Base-by-base conservation (phyloP, 2,888 invertebrate genomes). In the Drosophila percnosoma region DNA sequence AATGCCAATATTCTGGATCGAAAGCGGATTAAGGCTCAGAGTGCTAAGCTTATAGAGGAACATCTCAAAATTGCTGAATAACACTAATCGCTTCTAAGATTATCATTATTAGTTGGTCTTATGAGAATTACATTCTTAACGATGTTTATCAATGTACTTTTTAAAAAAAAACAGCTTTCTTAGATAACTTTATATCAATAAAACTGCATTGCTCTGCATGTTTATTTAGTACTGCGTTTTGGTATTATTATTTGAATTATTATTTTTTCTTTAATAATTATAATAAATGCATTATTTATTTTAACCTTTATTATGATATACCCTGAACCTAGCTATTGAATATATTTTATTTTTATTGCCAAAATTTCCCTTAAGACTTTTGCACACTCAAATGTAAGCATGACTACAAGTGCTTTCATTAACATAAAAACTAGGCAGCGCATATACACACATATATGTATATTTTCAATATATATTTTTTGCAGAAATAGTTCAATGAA, bases 21-120 rank as follows among this genome's bases (percentile, higher is more conserved):
- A 27, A 91, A 91, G 21, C 87, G 90, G 70, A 88, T 93, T 29
- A 93, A 93, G 80, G 73, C 82, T 2, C 83, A 87, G 29, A 92
- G 92, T 75, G 85, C 87, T 29, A 91, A 91, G 78, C 66, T 92
- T 29, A 85, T 92, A 31, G 92, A 92, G 60, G 91, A 92, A 57
- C 77, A 82, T 8, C 15, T 24, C 4, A 67, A 18, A 36, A 1
- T 21, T 29, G 11, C 33, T 6, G 61, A 51, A 0, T 0, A 29
- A n/a, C n/a, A 31, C 8, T 31, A 53, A 24, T 53, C 15, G 53
- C 15, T 34, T 53, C 2, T 51, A n/a, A n/a, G 51, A 18, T 18
- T 3, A n/a, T 11, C 6, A 51, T 11, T 13, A 33, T 33, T 24
- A 24, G 53, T 31, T 33, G 6, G 13, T 2, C 18, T 29, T 36